Evolutionary conservation across 2,888 invertebrate genomes (phyloP), one percentile per base, ranked within the genome.

Genomic region (Caenorhabditis sulstoni): DNA sequence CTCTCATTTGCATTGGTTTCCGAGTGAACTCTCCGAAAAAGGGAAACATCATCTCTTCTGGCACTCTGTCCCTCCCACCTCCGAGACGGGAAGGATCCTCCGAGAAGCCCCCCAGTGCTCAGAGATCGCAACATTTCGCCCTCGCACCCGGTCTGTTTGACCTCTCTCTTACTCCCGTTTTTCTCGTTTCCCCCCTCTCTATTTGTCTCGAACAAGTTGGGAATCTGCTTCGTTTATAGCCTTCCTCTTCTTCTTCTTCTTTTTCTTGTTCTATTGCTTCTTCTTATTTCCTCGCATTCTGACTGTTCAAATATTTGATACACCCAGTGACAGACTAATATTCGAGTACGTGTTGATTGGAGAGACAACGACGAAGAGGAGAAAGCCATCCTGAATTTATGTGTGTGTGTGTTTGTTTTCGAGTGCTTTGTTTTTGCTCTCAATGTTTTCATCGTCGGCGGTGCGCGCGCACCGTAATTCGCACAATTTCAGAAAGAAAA

Each of bases 291-390:
- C 7, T 39, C 39, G 37, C 35, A 29, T 50, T 57, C 57, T 67
- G 65, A 66, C 59, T 68, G 67, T 68, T 68, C 67, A 68, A 68
- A 68, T 68, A 68, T 68, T 68, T 68, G 67, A 65, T 44, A 61
- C 35, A 65, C 45, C 65, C 49, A 52, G 29, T 29, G 29, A 62
- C 62, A 22, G 47, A 66, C 47, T 47, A 47, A 47, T 47, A 18
- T 66, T 66, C 29, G 55, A 55, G 65, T 66, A 66, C 65, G 18
- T 49, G 62, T 67, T 67, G 57, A 58, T 58, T 55, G 50, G 52
- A 66, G 65, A 29, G 29, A 29, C n/a, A n/a, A n/a, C n/a, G n/a
- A n/a, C n/a, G n/a, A 29, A 29, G 29, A 29, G 29, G n/a, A 29
- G 29, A 29, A 29, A 7, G 4, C 44, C 65, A 66, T 66, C 65